These are phyloP conservation scores for Sarcophaga peregrina DNA, from an alignment of 1,140 invertebrate genomes.

Conservation along the genomic window DNA sequence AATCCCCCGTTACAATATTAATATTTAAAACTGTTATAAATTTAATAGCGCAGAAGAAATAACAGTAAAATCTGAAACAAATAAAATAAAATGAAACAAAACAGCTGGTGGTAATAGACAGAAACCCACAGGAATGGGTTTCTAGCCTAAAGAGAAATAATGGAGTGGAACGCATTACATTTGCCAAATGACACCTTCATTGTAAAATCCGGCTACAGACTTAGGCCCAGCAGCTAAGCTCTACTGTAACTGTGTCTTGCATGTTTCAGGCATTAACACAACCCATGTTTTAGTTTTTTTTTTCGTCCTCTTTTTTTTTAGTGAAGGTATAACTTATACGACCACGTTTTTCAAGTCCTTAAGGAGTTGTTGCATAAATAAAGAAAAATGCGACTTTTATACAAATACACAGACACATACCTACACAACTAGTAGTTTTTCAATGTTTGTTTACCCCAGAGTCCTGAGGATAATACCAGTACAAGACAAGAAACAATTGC, in stretches of 20 bases:
- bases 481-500: neutral
- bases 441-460: neutral
- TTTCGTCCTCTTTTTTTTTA: no score
- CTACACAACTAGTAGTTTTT: neutral
- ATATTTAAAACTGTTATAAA: constrained; percentile 12
- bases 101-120: neutral
- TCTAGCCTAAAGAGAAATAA: no score
- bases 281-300: no score
- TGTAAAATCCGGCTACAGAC: neutral
- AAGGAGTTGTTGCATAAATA: constrained; percentile 10
- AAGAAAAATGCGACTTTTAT: neutral
- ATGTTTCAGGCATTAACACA: no score
- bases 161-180: neutral
- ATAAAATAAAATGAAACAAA: neutral
- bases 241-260: no score
- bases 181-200: neutral
- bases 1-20: neutral
- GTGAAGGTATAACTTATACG: neutral
- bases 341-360: neutral
- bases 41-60: neutral
- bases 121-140: no score
- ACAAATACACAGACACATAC: neutral
- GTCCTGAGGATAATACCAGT: neutral
- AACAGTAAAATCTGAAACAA: neutral
- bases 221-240: no score